These are phyloP conservation scores for Maniola hyperantus DNA, from an alignment of 2,888 invertebrate species.

Conservation along the genomic window DNA sequence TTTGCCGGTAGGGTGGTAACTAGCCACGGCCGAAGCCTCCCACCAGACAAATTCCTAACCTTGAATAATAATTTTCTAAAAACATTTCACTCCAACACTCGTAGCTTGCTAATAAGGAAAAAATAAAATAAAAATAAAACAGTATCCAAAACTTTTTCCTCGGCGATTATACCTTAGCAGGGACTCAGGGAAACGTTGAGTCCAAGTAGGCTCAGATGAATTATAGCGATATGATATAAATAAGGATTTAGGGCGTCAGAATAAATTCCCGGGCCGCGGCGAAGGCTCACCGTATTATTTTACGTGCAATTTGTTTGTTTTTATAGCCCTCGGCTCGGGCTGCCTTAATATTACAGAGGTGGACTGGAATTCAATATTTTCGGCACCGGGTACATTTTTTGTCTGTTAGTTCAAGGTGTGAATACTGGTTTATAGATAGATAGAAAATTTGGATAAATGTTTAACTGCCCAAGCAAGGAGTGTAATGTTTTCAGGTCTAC, in stretches of 20 bases:
- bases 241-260: constrained; percentile 75
- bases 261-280: constrained; percentile 60
- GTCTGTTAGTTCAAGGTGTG: constrained; percentile 14
- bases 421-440: constrained; percentile 7
- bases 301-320: constrained; percentile 75
- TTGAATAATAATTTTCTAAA: too few species aligned
- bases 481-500: too few species aligned
- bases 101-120: too few species aligned
- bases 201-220: constrained; percentile 53
- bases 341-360: constrained; percentile 51
- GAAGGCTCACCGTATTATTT: constrained; percentile 64
- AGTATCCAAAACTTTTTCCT: constrained; percentile 10
- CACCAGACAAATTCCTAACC: too few species aligned
- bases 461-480: too few species aligned
- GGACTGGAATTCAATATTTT: constrained; percentile 45
- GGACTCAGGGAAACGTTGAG: constrained; percentile 30
- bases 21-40: background rate
- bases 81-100: too few species aligned
- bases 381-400: constrained; percentile 23
- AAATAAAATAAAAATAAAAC: background rate
- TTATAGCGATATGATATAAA: constrained; percentile 77
- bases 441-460: too few species aligned
- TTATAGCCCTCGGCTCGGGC: constrained; percentile 56
- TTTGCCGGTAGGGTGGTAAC: too few species aligned
- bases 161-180: constrained; percentile 14